Conservation (phyloP, 2,797 vertebrate genomes). For the Acestrorhynchus altus region DNA sequence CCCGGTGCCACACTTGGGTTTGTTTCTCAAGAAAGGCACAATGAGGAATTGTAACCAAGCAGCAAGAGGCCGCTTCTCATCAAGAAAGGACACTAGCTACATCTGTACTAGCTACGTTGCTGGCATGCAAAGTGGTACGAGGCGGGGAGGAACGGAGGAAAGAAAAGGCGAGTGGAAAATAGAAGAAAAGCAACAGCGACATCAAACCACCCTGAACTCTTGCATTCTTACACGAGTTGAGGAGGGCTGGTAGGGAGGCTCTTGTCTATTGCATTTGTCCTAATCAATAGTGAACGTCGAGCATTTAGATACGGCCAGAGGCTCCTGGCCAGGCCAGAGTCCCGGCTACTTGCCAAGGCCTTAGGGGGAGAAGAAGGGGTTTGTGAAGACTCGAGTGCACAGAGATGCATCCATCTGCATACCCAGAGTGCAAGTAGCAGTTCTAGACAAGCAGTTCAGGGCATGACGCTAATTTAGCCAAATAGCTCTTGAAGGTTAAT, state of each 20-base stretch:
- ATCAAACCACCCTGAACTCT: conserved; percentile 64
- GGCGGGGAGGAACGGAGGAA: conserved; percentile 41
- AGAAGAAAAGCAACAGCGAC: conserved; percentile 60
- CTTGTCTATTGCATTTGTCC: conserved; percentile 62
- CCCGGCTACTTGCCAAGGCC: conserved; percentile 69
- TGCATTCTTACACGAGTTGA: conserved; percentile 49
- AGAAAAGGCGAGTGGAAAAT: conserved; percentile 13
- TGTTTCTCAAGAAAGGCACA: conserved; percentile 60
- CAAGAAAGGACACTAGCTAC: conserved; percentile 23
- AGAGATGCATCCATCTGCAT: conserved; percentile 3
- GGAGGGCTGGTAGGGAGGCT: conserved; percentile 62
- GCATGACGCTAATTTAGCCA: background rate
- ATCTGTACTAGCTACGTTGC: conserved; percentile 25
- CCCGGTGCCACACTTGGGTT: conserved; percentile 54
- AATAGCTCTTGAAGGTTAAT: too few species aligned
- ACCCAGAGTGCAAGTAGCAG: background rate
- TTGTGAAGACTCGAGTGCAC: conserved; percentile 9
- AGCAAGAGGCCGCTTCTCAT: conserved; percentile 9
- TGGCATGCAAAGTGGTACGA: conserved; percentile 46
- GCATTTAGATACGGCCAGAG: conserved; percentile 69
- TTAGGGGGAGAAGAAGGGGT: background rate
- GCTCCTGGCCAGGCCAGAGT: conserved; percentile 65
- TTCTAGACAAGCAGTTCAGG: background rate
- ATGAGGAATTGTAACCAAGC: conserved; percentile 59
- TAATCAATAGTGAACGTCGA: conserved; percentile 75